Evolutionary conservation across 2,888 invertebrate genomes (phyloP), one percentile per base, ranked within the genome.

Genomic region (Hofmannophila pseudospretella): DNA sequence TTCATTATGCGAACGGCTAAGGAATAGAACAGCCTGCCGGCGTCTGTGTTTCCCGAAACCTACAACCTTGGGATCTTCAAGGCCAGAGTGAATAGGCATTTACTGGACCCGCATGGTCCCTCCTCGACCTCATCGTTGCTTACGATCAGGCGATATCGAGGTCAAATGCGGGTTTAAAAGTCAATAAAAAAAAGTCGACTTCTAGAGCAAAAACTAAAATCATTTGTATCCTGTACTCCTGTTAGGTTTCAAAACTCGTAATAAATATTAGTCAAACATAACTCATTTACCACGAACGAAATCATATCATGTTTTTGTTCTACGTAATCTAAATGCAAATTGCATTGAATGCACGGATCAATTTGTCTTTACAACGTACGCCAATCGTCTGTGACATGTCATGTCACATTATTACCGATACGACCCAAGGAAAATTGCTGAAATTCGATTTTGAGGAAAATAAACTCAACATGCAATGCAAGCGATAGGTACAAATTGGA

Each of bases 281-380:
- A 36, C 29, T 35, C 35, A 27, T 11, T 11, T 11, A 27, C 10
- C 12, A 12, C 7, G 43, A 34, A 33, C 32, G 29, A 45, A 44
- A 53, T 44, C 36, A 42, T 55, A 52, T 51, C 41, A 32, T 39
- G 42, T 43, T 53, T 58, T 63, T 63, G 53, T 55, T 44, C 52
- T 58, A 61, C 65, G 53, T 55, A n/a, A n/a, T 67, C 52, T 67
- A 67, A 60, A 56, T 56, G 69, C 58, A 62, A 67, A 68, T 66
- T 32, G 25, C 16, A 34, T 46, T 42, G 49, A 49, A 51, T 34
- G 20, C 36, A 32, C 11, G 20, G 23, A 26, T 23, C 31, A 23
- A 33, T 41, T 37, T 32, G 39, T 35, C 19, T 39, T 13, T 33
- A 41, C 48, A 31, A 41, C 38, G 39, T 45, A 49, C 40, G 49